These are phyloP conservation scores for Tachyglossus aculeatus DNA, from an alignment of 2,797 vertebrate species.

Conservation along the genomic window DNA sequence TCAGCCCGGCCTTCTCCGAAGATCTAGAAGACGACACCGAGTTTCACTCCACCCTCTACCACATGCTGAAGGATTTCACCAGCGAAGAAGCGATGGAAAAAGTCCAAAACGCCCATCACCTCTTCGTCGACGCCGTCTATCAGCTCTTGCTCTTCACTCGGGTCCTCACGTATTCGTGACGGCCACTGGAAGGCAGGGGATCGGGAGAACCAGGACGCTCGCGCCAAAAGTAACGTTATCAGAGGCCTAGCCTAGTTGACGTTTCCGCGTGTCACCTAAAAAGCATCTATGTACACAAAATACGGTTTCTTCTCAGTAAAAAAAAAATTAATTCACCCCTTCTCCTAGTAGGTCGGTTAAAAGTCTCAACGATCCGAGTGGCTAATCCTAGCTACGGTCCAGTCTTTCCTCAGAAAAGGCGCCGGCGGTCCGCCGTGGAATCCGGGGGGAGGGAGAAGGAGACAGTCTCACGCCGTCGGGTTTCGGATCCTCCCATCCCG, in stretches of 20 bases:
- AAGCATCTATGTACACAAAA: background rate
- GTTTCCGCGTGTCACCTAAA: background rate
- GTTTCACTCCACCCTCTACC: slow-evolving; percentile 90
- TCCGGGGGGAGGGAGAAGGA: too few species aligned
- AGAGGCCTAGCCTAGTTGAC: background rate
- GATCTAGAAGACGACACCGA: slow-evolving; percentile 76
- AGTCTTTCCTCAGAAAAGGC: too few species aligned
- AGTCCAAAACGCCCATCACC: slow-evolving; percentile 51
- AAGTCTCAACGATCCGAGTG: background rate
- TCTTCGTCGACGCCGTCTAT: slow-evolving; percentile 77
- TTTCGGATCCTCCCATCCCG: too few species aligned
- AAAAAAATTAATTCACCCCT: too few species aligned
- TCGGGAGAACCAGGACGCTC: background rate
- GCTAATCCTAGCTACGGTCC: too few species aligned
- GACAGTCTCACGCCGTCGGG: too few species aligned
- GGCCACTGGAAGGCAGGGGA: background rate
- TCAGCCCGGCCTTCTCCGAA: slow-evolving; percentile 76
- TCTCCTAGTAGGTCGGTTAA: background rate
- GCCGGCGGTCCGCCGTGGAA: too few species aligned
- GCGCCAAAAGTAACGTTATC: background rate
- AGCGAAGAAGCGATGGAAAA: slow-evolving; percentile 66
- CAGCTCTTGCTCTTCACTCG: slow-evolving; percentile 80
- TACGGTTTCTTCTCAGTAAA: too few species aligned
- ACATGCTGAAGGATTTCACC: slow-evolving; percentile 82
- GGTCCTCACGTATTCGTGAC: slow-evolving; percentile 79